Evolutionary conservation across 1,140 invertebrate genomes (phyloP).

Genomic region (Drosophila pachea): DNA sequence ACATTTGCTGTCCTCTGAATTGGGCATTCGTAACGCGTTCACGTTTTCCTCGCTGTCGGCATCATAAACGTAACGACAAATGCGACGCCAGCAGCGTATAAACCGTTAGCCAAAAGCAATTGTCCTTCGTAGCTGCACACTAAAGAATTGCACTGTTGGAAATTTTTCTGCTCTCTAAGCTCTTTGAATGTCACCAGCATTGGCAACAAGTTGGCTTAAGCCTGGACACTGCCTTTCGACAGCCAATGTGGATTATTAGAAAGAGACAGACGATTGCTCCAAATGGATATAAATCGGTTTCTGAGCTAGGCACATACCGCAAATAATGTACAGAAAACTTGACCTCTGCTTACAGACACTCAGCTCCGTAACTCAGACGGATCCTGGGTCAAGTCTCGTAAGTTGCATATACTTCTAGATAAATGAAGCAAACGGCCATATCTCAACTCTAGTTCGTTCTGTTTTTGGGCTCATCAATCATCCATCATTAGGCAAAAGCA

Average conservation of each 20-base stretch:
- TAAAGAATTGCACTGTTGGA: neutral
- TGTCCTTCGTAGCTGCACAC: constrained; percentile 48
- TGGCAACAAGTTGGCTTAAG: neutral
- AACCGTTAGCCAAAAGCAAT: constrained; percentile 35
- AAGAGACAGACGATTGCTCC: too few relatives aligned
- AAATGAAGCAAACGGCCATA: neutral
- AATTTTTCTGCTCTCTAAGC: neutral
- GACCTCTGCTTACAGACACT: too few relatives aligned
- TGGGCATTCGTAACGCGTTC: constrained; percentile 54
- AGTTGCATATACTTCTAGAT: too few relatives aligned
- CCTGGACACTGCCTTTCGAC: too few relatives aligned
- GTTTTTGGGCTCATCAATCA: constrained; percentile 7
- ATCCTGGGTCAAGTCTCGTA: neutral
- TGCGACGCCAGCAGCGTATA: constrained; percentile 27
- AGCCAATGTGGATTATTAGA: too few relatives aligned
- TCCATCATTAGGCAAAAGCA: constrained; percentile 18
- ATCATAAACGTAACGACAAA: constrained; percentile 22
- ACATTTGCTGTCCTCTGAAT: constrained; percentile 43
- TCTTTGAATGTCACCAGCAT: constrained; percentile 2
- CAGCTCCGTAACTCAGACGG: neutral
- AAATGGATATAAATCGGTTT: too few relatives aligned
- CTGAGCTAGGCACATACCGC: neutral
- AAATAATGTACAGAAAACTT: neutral
- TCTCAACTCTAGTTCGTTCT: neutral
- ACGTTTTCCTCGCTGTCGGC: constrained; percentile 28